Evolutionary conservation across 2,888 invertebrate species (phyloP).

Genomic region (Bhutanitis thaidina): DNA sequence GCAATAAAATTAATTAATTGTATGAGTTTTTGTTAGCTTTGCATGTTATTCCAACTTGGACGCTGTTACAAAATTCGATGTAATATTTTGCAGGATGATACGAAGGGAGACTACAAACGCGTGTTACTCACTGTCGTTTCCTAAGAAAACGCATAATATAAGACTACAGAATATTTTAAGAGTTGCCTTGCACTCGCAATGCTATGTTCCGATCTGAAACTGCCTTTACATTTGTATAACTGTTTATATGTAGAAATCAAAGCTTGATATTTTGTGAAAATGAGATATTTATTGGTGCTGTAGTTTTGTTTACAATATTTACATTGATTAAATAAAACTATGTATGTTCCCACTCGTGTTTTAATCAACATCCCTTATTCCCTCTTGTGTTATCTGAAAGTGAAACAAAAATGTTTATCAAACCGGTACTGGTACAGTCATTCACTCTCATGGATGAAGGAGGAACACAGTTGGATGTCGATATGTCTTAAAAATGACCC

Average conservation of each 20-base stretch:
- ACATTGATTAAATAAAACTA: slow-evolving; percentile 69
- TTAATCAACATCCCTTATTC: slow-evolving; percentile 65
- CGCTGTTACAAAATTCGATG: slow-evolving; percentile 46
- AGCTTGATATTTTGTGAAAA: slow-evolving; percentile 77
- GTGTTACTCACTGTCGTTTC: slow-evolving; percentile 81
- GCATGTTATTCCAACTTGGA: slow-evolving; percentile 39
- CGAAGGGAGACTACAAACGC: slow-evolving; percentile 85
- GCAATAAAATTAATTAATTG: slow-evolving; percentile 40
- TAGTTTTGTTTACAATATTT: slow-evolving; percentile 75
- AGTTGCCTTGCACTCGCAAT: slow-evolving; percentile 32
- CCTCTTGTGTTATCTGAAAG: slow-evolving; percentile 73
- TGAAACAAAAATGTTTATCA: slow-evolving; percentile 17
- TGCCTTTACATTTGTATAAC: slow-evolving; percentile 70
- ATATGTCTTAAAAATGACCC: no score
- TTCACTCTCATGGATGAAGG: no score
- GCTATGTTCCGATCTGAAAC: slow-evolving; percentile 53
- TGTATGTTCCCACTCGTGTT: slow-evolving; percentile 57
- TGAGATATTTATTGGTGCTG: slow-evolving; percentile 79
- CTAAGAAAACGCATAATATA: slow-evolving; percentile 59
- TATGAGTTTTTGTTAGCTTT: slow-evolving; percentile 46
- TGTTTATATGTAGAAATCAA: slow-evolving; percentile 60
- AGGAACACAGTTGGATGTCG: no score
- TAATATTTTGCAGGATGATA: slow-evolving; percentile 83
- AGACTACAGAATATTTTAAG: slow-evolving; percentile 36
- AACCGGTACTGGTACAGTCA: no score